Evolutionary conservation across 1,140 invertebrate species (phyloP).

Genomic region (Ladona fulva): DNA sequence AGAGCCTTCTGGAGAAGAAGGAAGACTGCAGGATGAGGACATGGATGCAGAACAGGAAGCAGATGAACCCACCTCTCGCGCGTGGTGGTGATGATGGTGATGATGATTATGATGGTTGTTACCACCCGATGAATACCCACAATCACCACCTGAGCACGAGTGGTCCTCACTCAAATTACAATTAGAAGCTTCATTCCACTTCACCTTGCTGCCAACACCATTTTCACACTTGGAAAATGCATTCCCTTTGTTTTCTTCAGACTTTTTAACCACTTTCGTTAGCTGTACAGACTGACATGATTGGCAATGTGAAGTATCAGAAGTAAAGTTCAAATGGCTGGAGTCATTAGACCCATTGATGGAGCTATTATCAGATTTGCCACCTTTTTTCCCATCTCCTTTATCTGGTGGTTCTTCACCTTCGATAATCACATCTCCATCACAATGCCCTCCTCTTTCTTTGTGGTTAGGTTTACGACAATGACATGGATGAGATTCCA

Average conservation of each 20-base stretch:
- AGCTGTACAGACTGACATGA: background rate
- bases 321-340: background rate
- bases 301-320: background rate
- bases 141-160: conserved; percentile 42
- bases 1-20: conserved; percentile 71
- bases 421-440: background rate
- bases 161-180: background rate
- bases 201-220: conserved; percentile 14
- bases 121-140: conserved; percentile 71
- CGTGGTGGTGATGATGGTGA: background rate
- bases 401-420: background rate
- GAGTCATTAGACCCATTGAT: background rate
- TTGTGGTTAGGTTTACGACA: background rate
- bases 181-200: background rate
- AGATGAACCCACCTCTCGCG: background rate
- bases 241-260: background rate
- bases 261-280: background rate
- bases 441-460: background rate
- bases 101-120: conserved; percentile 33
- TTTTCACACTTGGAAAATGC: conserved; percentile 11
- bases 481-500: background rate
- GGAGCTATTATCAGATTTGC: background rate
- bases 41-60: conserved; percentile 36
- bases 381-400: background rate
- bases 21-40: conserved; percentile 55